Conservation (phyloP, 2,113 vertebrate genomes). For the Hippopotamus amphibius region DNA sequence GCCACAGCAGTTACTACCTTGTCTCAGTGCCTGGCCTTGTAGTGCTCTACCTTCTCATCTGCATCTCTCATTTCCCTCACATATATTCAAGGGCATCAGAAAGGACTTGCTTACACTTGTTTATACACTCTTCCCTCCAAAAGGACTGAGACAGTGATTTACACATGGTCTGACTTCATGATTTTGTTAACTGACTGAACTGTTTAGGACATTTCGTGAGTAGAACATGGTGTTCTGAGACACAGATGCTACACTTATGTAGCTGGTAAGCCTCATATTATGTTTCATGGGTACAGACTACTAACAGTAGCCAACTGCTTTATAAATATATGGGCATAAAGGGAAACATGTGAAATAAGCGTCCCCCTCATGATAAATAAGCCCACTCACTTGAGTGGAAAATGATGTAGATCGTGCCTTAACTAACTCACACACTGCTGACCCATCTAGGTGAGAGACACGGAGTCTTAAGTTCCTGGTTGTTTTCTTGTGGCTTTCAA, state of each 20-base stretch:
- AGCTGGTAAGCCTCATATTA: not conserved
- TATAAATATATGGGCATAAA: not conserved
- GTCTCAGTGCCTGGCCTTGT: not conserved
- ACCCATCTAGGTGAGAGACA: not conserved
- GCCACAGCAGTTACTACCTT: not conserved
- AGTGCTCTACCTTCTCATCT: not conserved
- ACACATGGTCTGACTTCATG: not conserved
- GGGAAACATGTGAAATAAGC: not conserved
- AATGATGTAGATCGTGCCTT: not conserved
- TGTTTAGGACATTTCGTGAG: not conserved
- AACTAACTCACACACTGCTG: not conserved
- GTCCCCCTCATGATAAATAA: not conserved
- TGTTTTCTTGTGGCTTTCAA: not conserved
- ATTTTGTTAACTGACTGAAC: not conserved
- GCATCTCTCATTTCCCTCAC: not conserved
- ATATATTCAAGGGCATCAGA: not conserved
- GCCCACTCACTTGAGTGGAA: not conserved
- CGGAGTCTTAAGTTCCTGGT: not conserved
- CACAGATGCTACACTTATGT: not conserved
- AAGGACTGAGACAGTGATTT: not conserved
- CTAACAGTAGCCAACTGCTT: conserved; percentile 20
- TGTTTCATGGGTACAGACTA: not conserved
- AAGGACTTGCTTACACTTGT: not conserved
- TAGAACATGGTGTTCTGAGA: conserved; percentile 26
- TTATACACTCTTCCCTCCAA: no score